Conservation (phyloP, 1,140 invertebrate species). For the Trinorchestia longiramus region DNA sequence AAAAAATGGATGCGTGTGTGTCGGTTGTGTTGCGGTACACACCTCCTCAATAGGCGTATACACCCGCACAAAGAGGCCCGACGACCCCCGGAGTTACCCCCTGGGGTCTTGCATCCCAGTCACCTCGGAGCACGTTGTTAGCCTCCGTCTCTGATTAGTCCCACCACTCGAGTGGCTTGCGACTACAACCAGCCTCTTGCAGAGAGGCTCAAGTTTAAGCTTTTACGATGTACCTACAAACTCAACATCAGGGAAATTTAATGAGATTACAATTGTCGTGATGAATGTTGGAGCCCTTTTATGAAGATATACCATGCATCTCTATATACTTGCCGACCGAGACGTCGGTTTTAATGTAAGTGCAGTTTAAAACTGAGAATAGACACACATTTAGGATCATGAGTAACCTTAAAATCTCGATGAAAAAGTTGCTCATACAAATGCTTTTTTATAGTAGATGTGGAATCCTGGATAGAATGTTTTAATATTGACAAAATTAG, state of each 20-base stretch:
- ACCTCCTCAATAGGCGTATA: constrained; percentile 45
- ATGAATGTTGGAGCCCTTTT: background rate
- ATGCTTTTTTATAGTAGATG: too few relatives aligned
- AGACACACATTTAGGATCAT: too few relatives aligned
- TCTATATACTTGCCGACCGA: too few relatives aligned
- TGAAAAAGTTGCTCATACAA: too few relatives aligned
- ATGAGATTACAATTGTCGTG: background rate
- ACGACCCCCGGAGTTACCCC: background rate
- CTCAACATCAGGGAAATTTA: background rate
- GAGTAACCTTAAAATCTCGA: too few relatives aligned
- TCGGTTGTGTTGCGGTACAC: constrained; percentile 26
- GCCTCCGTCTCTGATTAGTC: constrained; percentile 12
- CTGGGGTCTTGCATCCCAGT: constrained; percentile 6
- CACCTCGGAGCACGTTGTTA: background rate
- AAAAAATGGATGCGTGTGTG: background rate
- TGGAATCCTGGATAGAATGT: too few relatives aligned
- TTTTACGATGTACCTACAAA: background rate
- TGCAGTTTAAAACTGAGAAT: too few relatives aligned
- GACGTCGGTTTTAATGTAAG: too few relatives aligned
- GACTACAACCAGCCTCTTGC: background rate
- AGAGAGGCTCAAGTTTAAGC: background rate
- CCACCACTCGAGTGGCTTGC: background rate
- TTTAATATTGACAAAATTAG: too few relatives aligned
- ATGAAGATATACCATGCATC: background rate
- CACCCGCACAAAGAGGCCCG: constrained; percentile 41